Percentiles rank a stretch among this genome's conserved stretches.
Conservation (phyloP, 2,797 vertebrate genomes). For the Microctenopoma steveboyesi region DNA sequence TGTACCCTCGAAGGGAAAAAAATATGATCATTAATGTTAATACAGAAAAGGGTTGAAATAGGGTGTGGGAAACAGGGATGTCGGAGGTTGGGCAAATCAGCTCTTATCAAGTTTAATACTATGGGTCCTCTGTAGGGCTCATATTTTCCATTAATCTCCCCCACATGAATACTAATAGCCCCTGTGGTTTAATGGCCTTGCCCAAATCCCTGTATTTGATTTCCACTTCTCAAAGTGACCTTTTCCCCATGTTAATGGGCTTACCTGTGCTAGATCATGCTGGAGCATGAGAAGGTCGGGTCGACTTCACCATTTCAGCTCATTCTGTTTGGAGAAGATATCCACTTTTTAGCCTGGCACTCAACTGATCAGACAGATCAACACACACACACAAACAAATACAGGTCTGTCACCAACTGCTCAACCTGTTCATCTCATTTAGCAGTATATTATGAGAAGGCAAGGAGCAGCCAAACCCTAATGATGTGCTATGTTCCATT, state of each 20-base stretch:
- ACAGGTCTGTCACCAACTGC: slow-evolving; percentile 28
- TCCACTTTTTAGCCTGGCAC: slow-evolving; percentile 21
- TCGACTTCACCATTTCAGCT: slow-evolving; percentile 49
- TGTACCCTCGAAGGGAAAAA: slow-evolving; percentile 64
- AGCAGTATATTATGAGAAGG: slow-evolving; percentile 58
- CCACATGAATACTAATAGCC: slow-evolving; percentile 85
- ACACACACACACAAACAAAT: slow-evolving; percentile 34
- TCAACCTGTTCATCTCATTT: slow-evolving; percentile 68
- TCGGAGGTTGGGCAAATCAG: slow-evolving; percentile 79
- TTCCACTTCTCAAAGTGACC: slow-evolving; percentile 85
- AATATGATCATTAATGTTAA: slow-evolving; percentile 81
- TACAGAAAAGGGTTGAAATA: slow-evolving; percentile 64
- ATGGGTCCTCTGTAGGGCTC: slow-evolving; percentile 74
- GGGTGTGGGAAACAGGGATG: slow-evolving; percentile 70
- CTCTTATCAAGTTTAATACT: slow-evolving; percentile 83
- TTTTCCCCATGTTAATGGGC: slow-evolving; percentile 82
- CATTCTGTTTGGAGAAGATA: slow-evolving; percentile 52
- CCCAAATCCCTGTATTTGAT: slow-evolving; percentile 84
- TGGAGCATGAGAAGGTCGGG: slow-evolving; percentile 63
- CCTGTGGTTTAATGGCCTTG: slow-evolving; percentile 80
- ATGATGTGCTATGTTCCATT: slow-evolving; percentile 56
- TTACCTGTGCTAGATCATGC: slow-evolving; percentile 83
- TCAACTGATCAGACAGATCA: slow-evolving; percentile 11
- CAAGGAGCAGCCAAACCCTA: slow-evolving; percentile 49
- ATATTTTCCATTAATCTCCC: slow-evolving; percentile 83